Percentiles rank a stretch among this genome's conserved stretches.
Conservation (phyloP, 2,888 invertebrate species). For the Alcis repandata region DNA sequence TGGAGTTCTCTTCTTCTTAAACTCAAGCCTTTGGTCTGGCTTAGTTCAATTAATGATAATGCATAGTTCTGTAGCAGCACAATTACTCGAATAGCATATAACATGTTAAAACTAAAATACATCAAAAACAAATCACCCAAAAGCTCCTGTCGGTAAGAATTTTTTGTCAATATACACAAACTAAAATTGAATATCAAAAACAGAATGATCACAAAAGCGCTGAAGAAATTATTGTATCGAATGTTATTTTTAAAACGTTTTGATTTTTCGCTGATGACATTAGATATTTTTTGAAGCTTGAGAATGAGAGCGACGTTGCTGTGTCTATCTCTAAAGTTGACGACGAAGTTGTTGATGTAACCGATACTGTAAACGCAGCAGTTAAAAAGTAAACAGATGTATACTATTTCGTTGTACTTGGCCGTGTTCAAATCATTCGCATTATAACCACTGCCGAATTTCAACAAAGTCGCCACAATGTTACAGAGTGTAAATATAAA, state of each 20-base stretch:
- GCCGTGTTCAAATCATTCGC: neutral
- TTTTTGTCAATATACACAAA: neutral
- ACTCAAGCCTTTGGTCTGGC: neutral
- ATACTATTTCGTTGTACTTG: neutral
- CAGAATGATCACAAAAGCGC: neutral
- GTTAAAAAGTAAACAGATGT: neutral
- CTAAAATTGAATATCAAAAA: neutral
- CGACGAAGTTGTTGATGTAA: slow-evolving; percentile 4
- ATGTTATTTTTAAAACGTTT: slow-evolving; percentile 5
- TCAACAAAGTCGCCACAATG: neutral
- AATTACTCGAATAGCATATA: slow-evolving; percentile 23
- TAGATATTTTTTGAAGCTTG: slow-evolving; percentile 18
- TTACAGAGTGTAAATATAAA: neutral
- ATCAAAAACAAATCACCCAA: slow-evolving; percentile 4
- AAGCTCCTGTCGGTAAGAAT: neutral
- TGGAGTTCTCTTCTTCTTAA: neutral
- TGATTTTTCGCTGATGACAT: slow-evolving; percentile 1
- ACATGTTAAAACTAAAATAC: slow-evolving; percentile 15
- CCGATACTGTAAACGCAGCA: slow-evolving; percentile 3
- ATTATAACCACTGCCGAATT: neutral
- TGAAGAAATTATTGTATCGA: slow-evolving; percentile 4
- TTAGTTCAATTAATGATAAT: neutral
- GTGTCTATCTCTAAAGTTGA: slow-evolving; percentile 2
- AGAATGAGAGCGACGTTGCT: slow-evolving; percentile 19
- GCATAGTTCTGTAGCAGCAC: slow-evolving; percentile 15